Evolutionary conservation across 2,888 invertebrate species (phyloP).

Genomic region (Caenorhabditis wallacei): DNA sequence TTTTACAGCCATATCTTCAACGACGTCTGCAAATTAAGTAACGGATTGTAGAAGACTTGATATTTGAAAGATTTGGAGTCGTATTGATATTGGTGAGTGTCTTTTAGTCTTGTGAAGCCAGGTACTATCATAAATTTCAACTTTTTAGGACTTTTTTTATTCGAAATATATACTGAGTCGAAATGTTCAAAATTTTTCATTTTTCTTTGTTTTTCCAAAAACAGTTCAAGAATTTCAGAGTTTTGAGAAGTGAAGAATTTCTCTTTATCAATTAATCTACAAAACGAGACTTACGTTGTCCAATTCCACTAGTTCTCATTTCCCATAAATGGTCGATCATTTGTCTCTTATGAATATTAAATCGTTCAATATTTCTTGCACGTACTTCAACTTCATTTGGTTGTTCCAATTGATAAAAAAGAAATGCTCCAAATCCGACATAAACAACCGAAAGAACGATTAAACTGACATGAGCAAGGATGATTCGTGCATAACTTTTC

Average conservation of each 20-base stretch:
- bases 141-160: no score
- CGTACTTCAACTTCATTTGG: conserved; percentile 81
- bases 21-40: conserved; percentile 57
- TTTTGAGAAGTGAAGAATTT: no score
- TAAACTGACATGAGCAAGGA: conserved; percentile 82
- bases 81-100: no score
- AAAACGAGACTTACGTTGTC: conserved; percentile 64
- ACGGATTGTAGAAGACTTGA: no score
- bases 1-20: conserved; percentile 72
- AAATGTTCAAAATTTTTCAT: no score
- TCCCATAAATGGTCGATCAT: conserved; percentile 80
- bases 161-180: no score
- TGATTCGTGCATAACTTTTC: conserved; percentile 82
- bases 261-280: no score
- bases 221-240: no score
- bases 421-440: conserved; percentile 81
- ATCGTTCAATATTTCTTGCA: conserved; percentile 69
- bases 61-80: no score
- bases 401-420: conserved; percentile 82
- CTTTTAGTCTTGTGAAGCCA: no score
- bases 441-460: conserved; percentile 81
- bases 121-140: no score
- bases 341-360: conserved; percentile 71
- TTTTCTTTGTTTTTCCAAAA: no score
- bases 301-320: conserved; percentile 69